Evolutionary conservation across 2,888 invertebrate species (phyloP).

Genomic region (Cheilosia vernalis): DNA sequence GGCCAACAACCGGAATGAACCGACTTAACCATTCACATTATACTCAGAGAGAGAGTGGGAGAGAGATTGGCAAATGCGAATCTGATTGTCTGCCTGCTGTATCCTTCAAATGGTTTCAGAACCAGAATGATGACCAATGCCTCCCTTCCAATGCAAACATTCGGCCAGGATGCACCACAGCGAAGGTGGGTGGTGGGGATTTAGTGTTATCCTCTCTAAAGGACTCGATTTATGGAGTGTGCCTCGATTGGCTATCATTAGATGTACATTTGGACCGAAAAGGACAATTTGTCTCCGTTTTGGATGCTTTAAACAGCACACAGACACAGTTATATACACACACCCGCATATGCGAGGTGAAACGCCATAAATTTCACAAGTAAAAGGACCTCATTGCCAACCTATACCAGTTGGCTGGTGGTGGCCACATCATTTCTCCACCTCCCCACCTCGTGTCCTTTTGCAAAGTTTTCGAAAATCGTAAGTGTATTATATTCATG

Average conservation of each 20-base stretch:
- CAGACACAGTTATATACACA: background rate
- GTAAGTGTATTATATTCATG: slow-evolving; percentile 75
- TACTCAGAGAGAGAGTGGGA: background rate
- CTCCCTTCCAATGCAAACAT: slow-evolving; percentile 10
- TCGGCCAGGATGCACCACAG: background rate
- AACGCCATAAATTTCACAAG: slow-evolving; percentile 68
- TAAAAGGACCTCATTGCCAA: slow-evolving; percentile 71
- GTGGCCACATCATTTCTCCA: slow-evolving; percentile 25
- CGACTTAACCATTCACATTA: slow-evolving; percentile 33
- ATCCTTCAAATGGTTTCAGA: slow-evolving; percentile 66
- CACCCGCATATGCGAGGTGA: slow-evolving; percentile 1
- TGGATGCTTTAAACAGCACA: slow-evolving; percentile 65
- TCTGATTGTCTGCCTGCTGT: slow-evolving; percentile 68
- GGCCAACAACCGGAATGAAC: slow-evolving; percentile 67
- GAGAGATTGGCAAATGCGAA: slow-evolving; percentile 72
- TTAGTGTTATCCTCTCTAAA: background rate
- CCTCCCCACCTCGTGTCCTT: slow-evolving; percentile 35
- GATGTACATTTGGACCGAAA: slow-evolving; percentile 74
- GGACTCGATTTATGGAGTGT: slow-evolving; percentile 71
- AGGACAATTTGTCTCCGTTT: slow-evolving; percentile 75
- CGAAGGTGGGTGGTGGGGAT: background rate
- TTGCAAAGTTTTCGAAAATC: slow-evolving; percentile 71
- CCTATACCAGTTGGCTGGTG: slow-evolving; percentile 55
- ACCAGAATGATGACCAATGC: slow-evolving; percentile 60
- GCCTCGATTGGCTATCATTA: slow-evolving; percentile 75